Base-by-base conservation (phyloP, 2,113 vertebrate species). In the Hyperoodon ampullatus region DNA sequence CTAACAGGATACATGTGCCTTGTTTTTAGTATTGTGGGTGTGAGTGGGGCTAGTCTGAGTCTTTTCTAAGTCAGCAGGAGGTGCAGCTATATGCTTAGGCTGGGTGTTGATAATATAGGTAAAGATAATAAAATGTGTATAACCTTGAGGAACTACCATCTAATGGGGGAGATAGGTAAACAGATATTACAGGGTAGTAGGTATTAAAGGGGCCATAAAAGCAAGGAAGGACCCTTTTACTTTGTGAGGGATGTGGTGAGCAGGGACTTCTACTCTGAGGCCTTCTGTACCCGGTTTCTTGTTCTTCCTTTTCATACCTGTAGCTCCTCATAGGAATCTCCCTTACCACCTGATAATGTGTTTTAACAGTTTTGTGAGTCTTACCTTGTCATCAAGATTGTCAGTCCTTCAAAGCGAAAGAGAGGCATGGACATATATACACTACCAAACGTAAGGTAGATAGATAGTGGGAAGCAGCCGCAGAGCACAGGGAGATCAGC, bases 81-180 rank as follows among this genome's bases (percentile, higher is more conserved):
- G 53, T 90, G 9, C 55, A 70, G 11, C 80, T 93, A 11, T 86
- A 26, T 86, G 58, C 30, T 13, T 84, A 61, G 39, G 61, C 33
- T 87, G 28, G 39, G 70, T 88, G 35, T 39, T 87, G 47, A 65
- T 77, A 60, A 72, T 68, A 61, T 9, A 86, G 87, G 68, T 86
- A 89, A 95, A 47, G 16, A 68, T 81, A 86, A 74, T 85, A 72
- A 86, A 90, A 63, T 24, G 5, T 75, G 9, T 10, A 55, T 87
- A 83, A 90, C 65, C 26, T 94, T 24, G 33, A 95, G 80, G 70
- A 86, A 63, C 74, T 95, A 75, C 74, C 84, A 85, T 71, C 81
- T 84, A 63, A 44, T 88, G 61, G 63, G 70, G 35, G 50, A 66
- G 74, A 65, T 53, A 80, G 61, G 66, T 75, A 78, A 92, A 44